Conservation (phyloP, 2,888 invertebrate species). For the Chrysolina haemoptera region DNA sequence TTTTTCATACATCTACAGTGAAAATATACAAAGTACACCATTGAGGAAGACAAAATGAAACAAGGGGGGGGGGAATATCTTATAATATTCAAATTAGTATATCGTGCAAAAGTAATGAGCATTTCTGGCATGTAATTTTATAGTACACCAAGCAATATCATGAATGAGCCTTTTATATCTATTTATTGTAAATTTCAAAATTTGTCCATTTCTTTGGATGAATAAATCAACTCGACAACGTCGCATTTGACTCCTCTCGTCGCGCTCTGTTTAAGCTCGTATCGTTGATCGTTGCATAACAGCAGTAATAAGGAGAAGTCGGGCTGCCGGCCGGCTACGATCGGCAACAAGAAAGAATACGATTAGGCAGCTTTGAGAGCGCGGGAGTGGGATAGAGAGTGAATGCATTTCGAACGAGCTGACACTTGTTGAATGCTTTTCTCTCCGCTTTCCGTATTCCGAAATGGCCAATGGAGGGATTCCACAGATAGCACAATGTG, state of each 20-base stretch:
- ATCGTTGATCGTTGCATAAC: constrained; percentile 50
- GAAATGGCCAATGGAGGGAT: constrained; percentile 51
- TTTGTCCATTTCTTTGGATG: constrained; percentile 46
- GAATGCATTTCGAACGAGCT: constrained; percentile 42
- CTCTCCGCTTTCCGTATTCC: constrained; percentile 34
- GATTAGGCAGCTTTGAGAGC: constrained; percentile 46
- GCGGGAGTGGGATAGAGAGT: constrained; percentile 35
- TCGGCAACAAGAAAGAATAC: constrained; percentile 27
- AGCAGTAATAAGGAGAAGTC: constrained; percentile 46
- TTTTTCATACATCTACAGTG: too few relatives aligned
- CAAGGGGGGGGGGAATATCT: too few relatives aligned
- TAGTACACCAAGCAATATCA: too few relatives aligned
- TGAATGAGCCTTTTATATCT: too few relatives aligned
- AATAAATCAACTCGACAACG: constrained; percentile 44
- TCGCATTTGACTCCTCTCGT: constrained; percentile 37
- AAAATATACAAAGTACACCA: too few relatives aligned
- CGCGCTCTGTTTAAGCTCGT: constrained; percentile 43
- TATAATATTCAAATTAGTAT: too few relatives aligned
- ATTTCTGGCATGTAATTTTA: too few relatives aligned
- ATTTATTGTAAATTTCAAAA: constrained; percentile 31
- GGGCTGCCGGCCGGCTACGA: constrained; percentile 27
- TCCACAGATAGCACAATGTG: constrained; percentile 46
- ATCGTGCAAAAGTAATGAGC: too few relatives aligned
- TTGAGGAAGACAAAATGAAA: too few relatives aligned
- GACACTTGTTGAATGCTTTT: constrained; percentile 49